These are phyloP conservation scores for Limnephilus auricula DNA, from an alignment of 2,888 invertebrate genomes.

Conservation along the genomic window DNA sequence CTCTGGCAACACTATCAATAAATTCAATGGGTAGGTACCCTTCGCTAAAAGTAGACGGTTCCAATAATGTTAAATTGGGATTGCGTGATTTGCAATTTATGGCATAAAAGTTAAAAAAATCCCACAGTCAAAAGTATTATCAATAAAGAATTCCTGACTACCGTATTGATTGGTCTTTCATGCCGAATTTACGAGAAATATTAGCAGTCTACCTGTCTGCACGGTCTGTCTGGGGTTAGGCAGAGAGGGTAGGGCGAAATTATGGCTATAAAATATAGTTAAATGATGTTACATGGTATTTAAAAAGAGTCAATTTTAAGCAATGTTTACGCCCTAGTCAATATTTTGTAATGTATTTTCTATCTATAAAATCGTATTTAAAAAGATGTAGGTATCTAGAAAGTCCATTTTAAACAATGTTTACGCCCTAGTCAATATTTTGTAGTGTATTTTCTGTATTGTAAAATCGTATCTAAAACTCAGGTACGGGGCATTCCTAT, in stretches of 20 bases:
- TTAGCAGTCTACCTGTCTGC: not conserved
- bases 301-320: too few species aligned
- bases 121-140: not conserved
- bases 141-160: constrained; percentile 24
- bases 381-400: too few species aligned
- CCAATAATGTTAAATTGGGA: not conserved
- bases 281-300: too few species aligned
- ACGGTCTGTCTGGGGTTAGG: not conserved
- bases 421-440: too few species aligned
- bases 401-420: too few species aligned
- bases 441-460: too few species aligned
- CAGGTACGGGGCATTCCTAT: too few species aligned
- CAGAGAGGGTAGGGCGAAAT: not conserved
- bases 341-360: too few species aligned
- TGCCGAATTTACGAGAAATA: not conserved
- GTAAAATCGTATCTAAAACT: too few species aligned
- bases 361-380: too few species aligned
- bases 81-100: constrained; percentile 34
- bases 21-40: not conserved
- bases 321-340: too few species aligned
- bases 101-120: not conserved
- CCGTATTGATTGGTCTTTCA: constrained; percentile 37
- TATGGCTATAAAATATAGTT: not conserved
- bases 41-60: not conserved
- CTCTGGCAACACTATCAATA: not conserved